Conservation (phyloP, 2,888 invertebrate genomes). For the Agrilus biguttatus region DNA sequence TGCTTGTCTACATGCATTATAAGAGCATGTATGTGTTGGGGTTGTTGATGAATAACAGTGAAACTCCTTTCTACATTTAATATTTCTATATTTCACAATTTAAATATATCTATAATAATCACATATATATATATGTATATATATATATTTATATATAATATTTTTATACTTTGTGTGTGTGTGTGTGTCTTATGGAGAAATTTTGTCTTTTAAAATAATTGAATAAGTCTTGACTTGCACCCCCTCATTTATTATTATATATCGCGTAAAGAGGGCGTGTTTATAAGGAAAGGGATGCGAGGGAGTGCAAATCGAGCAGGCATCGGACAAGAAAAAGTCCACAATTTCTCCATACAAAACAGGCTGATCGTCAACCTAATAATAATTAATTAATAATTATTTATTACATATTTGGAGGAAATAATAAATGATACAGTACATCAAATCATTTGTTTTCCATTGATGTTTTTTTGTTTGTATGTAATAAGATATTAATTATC, state of each 20-base stretch:
- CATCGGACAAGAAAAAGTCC: too few species aligned
- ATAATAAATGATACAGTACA: slow-evolving; percentile 30
- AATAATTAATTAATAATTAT: too few species aligned
- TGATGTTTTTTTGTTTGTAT: slow-evolving; percentile 4
- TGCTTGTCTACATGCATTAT: too few species aligned
- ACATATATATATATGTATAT: slow-evolving; percentile 26
- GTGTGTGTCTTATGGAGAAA: slow-evolving; percentile 5
- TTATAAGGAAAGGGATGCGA: too few species aligned
- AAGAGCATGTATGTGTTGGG: too few species aligned
- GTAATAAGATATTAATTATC: slow-evolving; percentile 6
- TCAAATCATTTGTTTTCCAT: slow-evolving; percentile 17
- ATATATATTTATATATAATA: slow-evolving; percentile 14
- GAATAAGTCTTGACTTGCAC: too few species aligned
- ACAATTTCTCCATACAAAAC: too few species aligned
- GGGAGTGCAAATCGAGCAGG: too few species aligned
- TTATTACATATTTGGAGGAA: slow-evolving; percentile 18
- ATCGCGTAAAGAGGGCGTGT: too few species aligned
- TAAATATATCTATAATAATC: slow-evolving; percentile 26
- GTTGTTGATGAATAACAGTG: too few species aligned
- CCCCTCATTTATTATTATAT: too few species aligned
- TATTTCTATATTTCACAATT: slow-evolving; percentile 30
- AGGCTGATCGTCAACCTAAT: too few species aligned
- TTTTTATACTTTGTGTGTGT: slow-evolving; percentile 1
- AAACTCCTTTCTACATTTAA: slow-evolving; percentile 19
- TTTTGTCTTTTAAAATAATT: neutral